These are phyloP conservation scores for Paralichthys olivaceus DNA, from an alignment of 2,113 vertebrate species.

Conservation along the genomic window DNA sequence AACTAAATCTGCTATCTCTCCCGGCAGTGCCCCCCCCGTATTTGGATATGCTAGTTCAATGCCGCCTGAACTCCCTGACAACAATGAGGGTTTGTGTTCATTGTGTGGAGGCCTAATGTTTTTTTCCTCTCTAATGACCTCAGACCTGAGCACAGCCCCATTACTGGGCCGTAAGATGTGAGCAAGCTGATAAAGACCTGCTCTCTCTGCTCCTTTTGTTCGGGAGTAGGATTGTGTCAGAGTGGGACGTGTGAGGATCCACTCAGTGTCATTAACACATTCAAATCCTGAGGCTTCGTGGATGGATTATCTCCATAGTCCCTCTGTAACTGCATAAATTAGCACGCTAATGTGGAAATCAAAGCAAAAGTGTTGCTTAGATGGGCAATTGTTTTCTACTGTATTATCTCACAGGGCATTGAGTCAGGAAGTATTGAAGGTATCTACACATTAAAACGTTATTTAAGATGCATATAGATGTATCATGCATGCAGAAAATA, in stretches of 20 bases:
- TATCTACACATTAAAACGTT: background rate
- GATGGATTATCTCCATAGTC: conserved; percentile 28
- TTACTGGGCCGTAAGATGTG: conserved; percentile 34
- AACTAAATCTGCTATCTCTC: conserved; percentile 7
- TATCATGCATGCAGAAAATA: background rate
- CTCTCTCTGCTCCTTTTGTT: conserved; percentile 53
- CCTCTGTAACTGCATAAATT: conserved; percentile 54
- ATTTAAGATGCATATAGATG: background rate
- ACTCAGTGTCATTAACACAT: conserved; percentile 53
- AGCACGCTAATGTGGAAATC: conserved; percentile 57
- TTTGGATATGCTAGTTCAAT: conserved; percentile 25
- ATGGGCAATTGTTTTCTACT: conserved; percentile 26
- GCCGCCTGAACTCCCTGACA: conserved; percentile 37
- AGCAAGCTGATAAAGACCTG: conserved; percentile 39
- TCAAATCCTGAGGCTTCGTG: conserved; percentile 33
- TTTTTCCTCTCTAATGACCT: conserved; percentile 45
- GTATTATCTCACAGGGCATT: conserved; percentile 5
- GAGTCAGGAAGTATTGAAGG: conserved; percentile 1
- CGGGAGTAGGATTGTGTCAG: background rate
- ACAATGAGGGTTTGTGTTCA: conserved; percentile 54
- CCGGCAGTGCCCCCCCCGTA: background rate
- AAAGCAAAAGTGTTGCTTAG: conserved; percentile 33
- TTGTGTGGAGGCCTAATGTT: conserved; percentile 7
- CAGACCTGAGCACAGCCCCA: conserved; percentile 8
- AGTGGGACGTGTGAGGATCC: conserved; percentile 30